Evolutionary conservation across 2,888 invertebrate species (phyloP), one percentile per base, ranked within the genome.

Genomic region (Amphipyra berbera): DNA sequence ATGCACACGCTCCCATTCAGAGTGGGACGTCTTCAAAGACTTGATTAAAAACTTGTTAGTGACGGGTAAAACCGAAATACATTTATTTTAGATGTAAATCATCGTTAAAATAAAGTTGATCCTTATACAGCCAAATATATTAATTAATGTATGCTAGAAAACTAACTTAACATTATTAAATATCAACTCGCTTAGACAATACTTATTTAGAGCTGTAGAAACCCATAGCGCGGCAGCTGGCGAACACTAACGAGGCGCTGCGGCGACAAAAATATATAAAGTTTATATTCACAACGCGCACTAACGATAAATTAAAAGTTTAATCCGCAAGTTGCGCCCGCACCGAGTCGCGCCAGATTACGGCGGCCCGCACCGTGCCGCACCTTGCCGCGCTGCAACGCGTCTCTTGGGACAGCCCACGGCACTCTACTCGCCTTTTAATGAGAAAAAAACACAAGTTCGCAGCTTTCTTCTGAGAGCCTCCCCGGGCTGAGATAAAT

Each of bases 301-400:
- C 38, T 15, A 47, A 71, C 59, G 50, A 57, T 57, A 66, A 37
- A 56, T 56, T 65, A 56, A 66, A 66, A 65, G 37, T 50, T 50
- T 40, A 54, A 64, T 45, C n/a, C 44, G 37, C 44, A 44, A 44
- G 40, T 65, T 62, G 54, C 14, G 33, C 40, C 38, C 53, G 30
- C 30, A 13, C 27, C 30, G 10, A 6, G 12, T 30, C 14, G 27
- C 8, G 0, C 40, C 35, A 40, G 48, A 37, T 13, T 14, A 33
- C 27, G 1, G 12, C 33, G 21, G 15, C 1, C 35, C 41, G 37
- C 10, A 21, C 10, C 49, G 49, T 12, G 9, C 9, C 40, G 55
- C 13, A 10, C 5, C 21, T 21, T 21, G 21, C 21, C 21, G 21
- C 21, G 21, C 21, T 3, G 21, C 21, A 21, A 1, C 21, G 21